Conservation (phyloP, 2,113 vertebrate genomes). For the Lamprotornis superbus region DNA sequence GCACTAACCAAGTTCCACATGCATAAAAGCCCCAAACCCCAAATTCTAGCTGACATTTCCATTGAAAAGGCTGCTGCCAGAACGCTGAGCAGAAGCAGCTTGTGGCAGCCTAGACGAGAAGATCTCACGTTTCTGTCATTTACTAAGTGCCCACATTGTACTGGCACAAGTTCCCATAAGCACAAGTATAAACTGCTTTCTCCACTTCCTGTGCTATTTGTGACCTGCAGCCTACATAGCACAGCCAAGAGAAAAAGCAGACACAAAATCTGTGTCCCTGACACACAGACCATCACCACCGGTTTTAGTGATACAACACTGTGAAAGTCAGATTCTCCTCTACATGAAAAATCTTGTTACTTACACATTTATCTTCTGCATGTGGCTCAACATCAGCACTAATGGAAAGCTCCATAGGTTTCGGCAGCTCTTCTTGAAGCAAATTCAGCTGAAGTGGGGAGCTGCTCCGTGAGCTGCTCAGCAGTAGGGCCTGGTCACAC, state of each 20-base stretch:
- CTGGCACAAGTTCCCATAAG: not conserved
- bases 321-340: not conserved
- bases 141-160: not conserved
- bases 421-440: slow-evolving; percentile 83
- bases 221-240: not conserved
- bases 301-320: not conserved
- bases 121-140: not conserved
- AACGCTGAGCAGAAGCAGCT: not conserved
- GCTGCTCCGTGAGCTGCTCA: slow-evolving; percentile 80
- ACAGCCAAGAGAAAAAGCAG: not conserved
- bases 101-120: not conserved
- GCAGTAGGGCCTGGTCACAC: slow-evolving; percentile 31
- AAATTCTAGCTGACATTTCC: not conserved
- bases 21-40: slow-evolving; percentile 33
- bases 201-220: not conserved
- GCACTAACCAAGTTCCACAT: slow-evolving; percentile 16
- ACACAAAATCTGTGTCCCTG: not conserved
- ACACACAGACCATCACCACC: not conserved
- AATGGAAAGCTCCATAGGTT: slow-evolving; percentile 53
- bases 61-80: not conserved
- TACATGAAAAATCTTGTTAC: not conserved
- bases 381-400: not conserved
- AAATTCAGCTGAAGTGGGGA: slow-evolving; percentile 86
- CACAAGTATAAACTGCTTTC: not conserved
- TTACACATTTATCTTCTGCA: slow-evolving; percentile 40